These are phyloP conservation scores for Bradypus variegatus DNA, from an alignment of 2,797 vertebrate genomes.

Conservation along the genomic window DNA sequence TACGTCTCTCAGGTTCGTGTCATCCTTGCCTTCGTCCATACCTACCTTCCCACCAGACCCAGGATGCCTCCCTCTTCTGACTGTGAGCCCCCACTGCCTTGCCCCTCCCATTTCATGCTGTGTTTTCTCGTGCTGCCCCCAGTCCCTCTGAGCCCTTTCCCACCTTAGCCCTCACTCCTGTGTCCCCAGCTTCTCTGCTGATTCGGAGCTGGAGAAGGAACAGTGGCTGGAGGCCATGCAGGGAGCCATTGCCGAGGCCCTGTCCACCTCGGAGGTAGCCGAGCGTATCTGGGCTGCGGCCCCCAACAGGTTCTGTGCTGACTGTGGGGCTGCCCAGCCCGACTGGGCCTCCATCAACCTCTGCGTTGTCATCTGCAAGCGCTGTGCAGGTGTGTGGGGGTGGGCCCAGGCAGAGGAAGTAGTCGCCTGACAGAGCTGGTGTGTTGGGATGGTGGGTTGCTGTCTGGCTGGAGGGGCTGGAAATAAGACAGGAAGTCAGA, in stretches of 20 bases:
- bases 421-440: not conserved
- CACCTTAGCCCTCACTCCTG: not conserved
- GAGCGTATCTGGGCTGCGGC: slow-evolving; percentile 84
- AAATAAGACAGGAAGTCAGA: not conserved
- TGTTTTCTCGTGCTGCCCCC: not conserved
- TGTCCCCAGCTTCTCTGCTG: slow-evolving; percentile 82
- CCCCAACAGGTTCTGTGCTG: slow-evolving; percentile 84
- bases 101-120: not conserved
- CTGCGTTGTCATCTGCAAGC: slow-evolving; percentile 92
- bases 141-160: not conserved
- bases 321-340: slow-evolving; percentile 82
- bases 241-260: slow-evolving; percentile 82
- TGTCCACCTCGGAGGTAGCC: slow-evolving; percentile 89
- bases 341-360: slow-evolving; percentile 97
- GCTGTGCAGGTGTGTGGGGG: slow-evolving; percentile 83
- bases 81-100: not conserved
- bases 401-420: not conserved
- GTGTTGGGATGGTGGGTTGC: not conserved
- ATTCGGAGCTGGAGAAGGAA: slow-evolving; percentile 84
- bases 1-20: fast-evolving
- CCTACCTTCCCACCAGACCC: not conserved
- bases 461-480: not conserved
- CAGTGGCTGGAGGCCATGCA: slow-evolving; percentile 91
- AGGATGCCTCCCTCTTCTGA: not conserved
- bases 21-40: not conserved